These are phyloP conservation scores for Apis florea DNA, from an alignment of 1,140 invertebrate species.

Conservation along the genomic window DNA sequence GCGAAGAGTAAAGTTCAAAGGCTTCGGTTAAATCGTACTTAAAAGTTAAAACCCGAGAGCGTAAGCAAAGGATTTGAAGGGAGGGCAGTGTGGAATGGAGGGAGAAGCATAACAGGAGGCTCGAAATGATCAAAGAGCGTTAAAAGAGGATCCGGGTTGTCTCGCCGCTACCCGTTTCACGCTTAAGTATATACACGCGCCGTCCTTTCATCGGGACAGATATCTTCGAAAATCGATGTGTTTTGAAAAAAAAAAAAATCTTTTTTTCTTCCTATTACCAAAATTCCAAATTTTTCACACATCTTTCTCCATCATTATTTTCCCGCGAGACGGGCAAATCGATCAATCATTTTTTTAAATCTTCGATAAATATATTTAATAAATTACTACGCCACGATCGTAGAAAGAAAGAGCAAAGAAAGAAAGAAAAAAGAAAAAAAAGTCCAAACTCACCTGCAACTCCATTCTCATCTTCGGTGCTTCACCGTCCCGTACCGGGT, in stretches of 20 bases:
- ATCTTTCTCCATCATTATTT: not conserved
- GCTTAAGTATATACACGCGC: not conserved
- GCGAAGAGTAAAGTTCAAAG: conserved; percentile 54
- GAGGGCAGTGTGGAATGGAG: not conserved
- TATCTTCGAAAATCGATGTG: not conserved
- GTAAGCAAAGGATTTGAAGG: conserved; percentile 31
- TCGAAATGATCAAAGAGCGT: conserved; percentile 68
- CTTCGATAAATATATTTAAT: too few species aligned
- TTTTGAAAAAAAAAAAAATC: not conserved
- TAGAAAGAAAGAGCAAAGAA: not conserved
- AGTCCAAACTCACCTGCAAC: conserved; percentile 53
- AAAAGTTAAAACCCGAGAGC: conserved; percentile 59
- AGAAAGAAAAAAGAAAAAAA: not conserved
- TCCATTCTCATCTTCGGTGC: conserved; percentile 52
- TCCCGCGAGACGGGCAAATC: too few species aligned
- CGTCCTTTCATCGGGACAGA: not conserved
- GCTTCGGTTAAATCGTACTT: conserved; percentile 66
- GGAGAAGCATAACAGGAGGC: conserved; percentile 53
- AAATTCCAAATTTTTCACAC: too few species aligned
- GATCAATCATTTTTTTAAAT: too few species aligned
- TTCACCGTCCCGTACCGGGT: not conserved
- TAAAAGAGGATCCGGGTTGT: conserved; percentile 65
- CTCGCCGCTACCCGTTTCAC: conserved; percentile 67
- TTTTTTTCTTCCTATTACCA: too few species aligned
- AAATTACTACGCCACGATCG: too few species aligned